Evolutionary conservation across 2,797 vertebrate species (phyloP).

Genomic region (Spea hammondii): DNA sequence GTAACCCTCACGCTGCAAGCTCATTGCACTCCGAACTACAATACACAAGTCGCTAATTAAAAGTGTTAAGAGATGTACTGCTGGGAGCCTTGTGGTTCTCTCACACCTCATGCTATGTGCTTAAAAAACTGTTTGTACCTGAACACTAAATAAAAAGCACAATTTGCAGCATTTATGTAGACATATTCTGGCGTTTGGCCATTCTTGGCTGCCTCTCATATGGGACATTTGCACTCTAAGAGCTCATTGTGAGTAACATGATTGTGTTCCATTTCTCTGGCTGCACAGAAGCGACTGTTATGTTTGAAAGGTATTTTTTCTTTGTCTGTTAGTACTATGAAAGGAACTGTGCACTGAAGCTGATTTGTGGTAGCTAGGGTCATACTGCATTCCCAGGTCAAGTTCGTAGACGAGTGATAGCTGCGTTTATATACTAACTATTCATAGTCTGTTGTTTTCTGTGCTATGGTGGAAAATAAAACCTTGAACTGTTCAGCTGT

Average conservation of each 20-base stretch:
- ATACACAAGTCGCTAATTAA: conserved; percentile 12
- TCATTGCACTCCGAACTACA: neutral
- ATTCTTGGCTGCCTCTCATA: conserved; percentile 15
- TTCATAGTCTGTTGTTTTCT: neutral
- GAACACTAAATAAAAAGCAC: neutral
- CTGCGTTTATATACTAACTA: neutral
- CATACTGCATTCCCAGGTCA: conserved; percentile 6
- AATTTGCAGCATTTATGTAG: conserved; percentile 8
- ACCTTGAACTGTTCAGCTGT: neutral
- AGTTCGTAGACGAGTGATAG: conserved; percentile 2
- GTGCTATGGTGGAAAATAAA: neutral
- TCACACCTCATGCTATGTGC: neutral
- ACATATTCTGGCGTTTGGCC: conserved; percentile 17
- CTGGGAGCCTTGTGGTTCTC: neutral
- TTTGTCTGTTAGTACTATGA: neutral
- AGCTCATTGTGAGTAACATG: neutral
- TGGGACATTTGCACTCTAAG: neutral
- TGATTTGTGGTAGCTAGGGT: conserved; percentile 2
- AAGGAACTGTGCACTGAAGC: neutral
- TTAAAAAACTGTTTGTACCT: neutral
- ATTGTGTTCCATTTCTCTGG: conserved; percentile 8
- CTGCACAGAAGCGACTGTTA: conserved; percentile 25
- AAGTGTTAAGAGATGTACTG: neutral
- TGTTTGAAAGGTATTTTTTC: neutral
- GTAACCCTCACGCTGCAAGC: neutral